Base-by-base conservation (phyloP, 2,888 invertebrate species). In the Dastarcus helophoroides region DNA sequence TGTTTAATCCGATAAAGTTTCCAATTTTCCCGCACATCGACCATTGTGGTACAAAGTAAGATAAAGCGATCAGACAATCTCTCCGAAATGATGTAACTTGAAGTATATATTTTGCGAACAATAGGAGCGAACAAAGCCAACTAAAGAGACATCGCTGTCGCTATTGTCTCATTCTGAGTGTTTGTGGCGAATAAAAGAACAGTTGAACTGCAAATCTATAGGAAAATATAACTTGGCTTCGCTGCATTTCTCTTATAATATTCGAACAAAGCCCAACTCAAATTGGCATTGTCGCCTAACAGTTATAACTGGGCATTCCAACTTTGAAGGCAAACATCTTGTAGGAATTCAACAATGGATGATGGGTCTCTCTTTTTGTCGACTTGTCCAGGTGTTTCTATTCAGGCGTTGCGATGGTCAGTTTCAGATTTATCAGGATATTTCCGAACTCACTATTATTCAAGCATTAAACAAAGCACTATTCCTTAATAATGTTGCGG, bases 21-120 rank as follows among this genome's bases (percentile, higher is more conserved):
- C 26, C 21, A 26, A 29, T 33, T 29, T 35, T 35, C 35, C 46
- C 45, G 45, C 44, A 40, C 41, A 31, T 33, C 38, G 31, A 28
- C 37, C 31, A 49, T 49, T 48, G 46, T 46, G 41, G 43, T 36
- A 35, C 45, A 33, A 38, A 50, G 46, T 47, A 50, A 57, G 56
- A 58, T 58, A 58, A 60, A 56, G 57, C 58, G 58, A 58, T 58
- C 58, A 50, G 50, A 54, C 55, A 50, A 58, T 58, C 58, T 58
- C 57, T 59, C 56, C 49, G 58, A 56, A 56, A 59, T 58, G 59
- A 60, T 61, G 61, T 60, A 60, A 61, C 58, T 59, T 60, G 58
- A 60, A 59, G 60, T 58, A 58, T 60, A 58, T 49, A 58, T 60
- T 59, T 56, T 41, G 44, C 47, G 51, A 56, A 60, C 56, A 58